Evolutionary conservation across 2,113 vertebrate genomes (phyloP).

Genomic region (Chaetorhynchus papuensis): DNA sequence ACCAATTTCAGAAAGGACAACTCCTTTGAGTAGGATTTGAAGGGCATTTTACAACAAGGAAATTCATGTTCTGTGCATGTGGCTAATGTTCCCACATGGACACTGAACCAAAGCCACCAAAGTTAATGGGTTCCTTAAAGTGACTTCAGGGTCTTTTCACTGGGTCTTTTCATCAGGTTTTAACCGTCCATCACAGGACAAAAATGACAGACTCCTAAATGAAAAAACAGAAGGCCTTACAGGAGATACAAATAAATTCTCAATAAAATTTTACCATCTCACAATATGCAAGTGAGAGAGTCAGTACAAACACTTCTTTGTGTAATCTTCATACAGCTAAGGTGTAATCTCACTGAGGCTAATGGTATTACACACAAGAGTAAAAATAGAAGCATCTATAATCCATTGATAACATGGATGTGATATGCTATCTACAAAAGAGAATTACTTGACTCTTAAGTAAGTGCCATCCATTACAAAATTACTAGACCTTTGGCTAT

Average conservation of each 20-base stretch:
- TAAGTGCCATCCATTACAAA: not conserved
- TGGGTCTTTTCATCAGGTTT: not conserved
- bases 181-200: not conserved
- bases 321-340: not conserved
- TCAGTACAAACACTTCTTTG: not conserved
- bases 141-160: not conserved
- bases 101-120: not conserved
- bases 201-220: not conserved
- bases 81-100: not conserved
- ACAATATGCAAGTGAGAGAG: not conserved
- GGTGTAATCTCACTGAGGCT: not conserved
- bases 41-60: constrained; percentile 20
- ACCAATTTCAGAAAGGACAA: not conserved
- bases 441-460: not conserved
- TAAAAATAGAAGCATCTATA: not conserved
- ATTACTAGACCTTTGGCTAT: not conserved
- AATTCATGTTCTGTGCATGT: not conserved
- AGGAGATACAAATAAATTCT: not conserved
- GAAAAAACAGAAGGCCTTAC: not conserved
- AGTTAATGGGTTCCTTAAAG: not conserved
- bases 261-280: not conserved
- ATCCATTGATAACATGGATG: not conserved
- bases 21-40: not conserved
- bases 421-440: not conserved
- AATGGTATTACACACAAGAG: not conserved